These are phyloP conservation scores for Cepaea nemoralis DNA, from an alignment of 1,140 invertebrate genomes.

Conservation along the genomic window DNA sequence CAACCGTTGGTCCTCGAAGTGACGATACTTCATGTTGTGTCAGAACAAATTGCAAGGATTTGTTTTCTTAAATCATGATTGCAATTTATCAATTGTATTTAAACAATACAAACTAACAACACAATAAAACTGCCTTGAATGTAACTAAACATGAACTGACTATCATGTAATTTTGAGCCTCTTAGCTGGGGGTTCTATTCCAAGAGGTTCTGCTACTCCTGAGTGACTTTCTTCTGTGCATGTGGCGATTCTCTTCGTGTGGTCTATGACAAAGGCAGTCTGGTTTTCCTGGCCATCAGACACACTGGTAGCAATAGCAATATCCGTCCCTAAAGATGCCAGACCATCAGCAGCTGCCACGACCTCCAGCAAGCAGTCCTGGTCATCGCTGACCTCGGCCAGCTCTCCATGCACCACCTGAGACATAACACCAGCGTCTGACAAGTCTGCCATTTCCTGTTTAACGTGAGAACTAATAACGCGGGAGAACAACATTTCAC, in stretches of 20 bases:
- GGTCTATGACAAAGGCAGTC: constrained; percentile 12
- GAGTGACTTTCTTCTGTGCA: background rate
- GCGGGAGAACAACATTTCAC: background rate
- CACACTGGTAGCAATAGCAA: background rate
- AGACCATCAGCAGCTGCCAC: constrained; percentile 12
- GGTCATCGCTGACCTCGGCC: background rate
- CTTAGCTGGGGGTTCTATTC: background rate
- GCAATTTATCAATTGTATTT: too few species aligned
- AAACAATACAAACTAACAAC: background rate
- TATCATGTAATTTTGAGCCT: background rate
- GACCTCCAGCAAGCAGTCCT: background rate
- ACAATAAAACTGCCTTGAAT: background rate
- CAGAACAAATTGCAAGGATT: too few species aligned
- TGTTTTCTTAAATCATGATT: too few species aligned
- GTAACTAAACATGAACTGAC: background rate
- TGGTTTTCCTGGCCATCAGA: background rate
- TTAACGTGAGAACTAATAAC: background rate
- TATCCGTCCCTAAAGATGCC: background rate
- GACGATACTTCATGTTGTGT: too few species aligned
- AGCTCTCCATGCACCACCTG: background rate
- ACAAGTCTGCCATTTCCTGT: background rate
- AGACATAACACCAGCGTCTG: background rate
- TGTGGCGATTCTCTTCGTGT: background rate
- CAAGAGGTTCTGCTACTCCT: background rate
- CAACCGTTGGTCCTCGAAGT: too few species aligned